Base-by-base conservation (phyloP, 2,797 vertebrate species). In the Macropus fuliginosus region DNA sequence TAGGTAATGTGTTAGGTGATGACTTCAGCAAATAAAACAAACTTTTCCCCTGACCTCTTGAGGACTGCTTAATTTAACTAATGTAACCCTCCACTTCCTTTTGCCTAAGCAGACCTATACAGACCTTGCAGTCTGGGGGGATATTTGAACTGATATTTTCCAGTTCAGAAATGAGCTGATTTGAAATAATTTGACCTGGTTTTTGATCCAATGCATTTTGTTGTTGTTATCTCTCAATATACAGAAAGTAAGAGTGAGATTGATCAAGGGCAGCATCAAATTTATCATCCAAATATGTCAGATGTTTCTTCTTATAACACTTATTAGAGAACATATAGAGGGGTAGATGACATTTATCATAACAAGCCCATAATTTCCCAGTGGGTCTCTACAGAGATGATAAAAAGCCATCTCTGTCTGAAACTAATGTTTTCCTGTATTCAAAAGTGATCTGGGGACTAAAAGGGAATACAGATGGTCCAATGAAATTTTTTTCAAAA, bases 401-500 rank as follows among this genome's bases (percentile, higher is more conserved):
- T 59, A 50, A 55, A 28, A 93, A 94, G 95, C 81, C 94, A 96
- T 96, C 97, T 34, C 94, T 98, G 97, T 92, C 91, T 96, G 95
- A 97, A 98, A 95, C 94, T 95, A 91, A 96, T 95, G 96, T 98
- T 93, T 59, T 56, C 10, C 95, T 91, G 94, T 95, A 93, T 96
- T 97, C 96, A 90, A 89, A 89, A 96, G 94, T 96, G 96, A 96
- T 89, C 94, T 93, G 92, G 91, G 96, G 94, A 96, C 97, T 98
- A 96, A 98, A 97, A 95, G 97, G 98, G 97, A 98, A 98, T 95
- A 94, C 97, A 98, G 98, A 98, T 98, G 97, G 95, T 96, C 94
- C 98, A 98, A 98, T 98, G 96, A 97, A 98, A 98, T 98, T 21
- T 55, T 55, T 98, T 98, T 98, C 98, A 97, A 98, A 97, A 96